Conservation (phyloP, 2,797 vertebrate species). For the Pantherophis alleghaniensis region DNA sequence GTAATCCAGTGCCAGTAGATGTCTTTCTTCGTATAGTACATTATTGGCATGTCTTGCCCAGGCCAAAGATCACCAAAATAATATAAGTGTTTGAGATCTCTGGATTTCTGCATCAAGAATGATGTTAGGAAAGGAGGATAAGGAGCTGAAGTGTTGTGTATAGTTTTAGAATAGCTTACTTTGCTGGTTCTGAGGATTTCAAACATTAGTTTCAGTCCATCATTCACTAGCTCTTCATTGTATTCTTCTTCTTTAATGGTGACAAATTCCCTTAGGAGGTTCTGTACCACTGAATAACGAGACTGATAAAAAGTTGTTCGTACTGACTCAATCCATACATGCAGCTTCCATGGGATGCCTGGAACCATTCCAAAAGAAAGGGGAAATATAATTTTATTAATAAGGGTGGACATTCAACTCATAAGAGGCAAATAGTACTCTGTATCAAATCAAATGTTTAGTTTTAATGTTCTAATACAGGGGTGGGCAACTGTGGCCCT, state of each 20-base stretch:
- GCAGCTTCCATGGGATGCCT: constrained; percentile 96
- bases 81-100: background rate
- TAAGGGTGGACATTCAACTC: too few species aligned
- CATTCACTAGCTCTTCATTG: constrained; percentile 84
- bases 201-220: constrained; percentile 91
- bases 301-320: constrained; percentile 89
- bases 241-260: constrained; percentile 93
- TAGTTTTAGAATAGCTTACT: constrained; percentile 63
- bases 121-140: background rate
- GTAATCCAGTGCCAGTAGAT: rapidly evolving
- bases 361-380: constrained; percentile 29
- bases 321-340: constrained; percentile 93
- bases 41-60: background rate
- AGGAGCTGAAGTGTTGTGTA: background rate
- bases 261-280: constrained; percentile 87
- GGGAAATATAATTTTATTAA: background rate
- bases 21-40: background rate
- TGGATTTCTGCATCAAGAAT: background rate
- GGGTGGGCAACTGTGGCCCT: too few species aligned
- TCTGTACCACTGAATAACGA: constrained; percentile 83
- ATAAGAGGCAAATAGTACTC: background rate
- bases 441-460: background rate
- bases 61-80: background rate
- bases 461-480: background rate
- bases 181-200: constrained; percentile 88